Percentiles rank a stretch among this genome's conserved stretches.
phyloP scores from a whole-genome alignment of 92 coral and sea anemone species.

The Bergia sp. region DNA sequence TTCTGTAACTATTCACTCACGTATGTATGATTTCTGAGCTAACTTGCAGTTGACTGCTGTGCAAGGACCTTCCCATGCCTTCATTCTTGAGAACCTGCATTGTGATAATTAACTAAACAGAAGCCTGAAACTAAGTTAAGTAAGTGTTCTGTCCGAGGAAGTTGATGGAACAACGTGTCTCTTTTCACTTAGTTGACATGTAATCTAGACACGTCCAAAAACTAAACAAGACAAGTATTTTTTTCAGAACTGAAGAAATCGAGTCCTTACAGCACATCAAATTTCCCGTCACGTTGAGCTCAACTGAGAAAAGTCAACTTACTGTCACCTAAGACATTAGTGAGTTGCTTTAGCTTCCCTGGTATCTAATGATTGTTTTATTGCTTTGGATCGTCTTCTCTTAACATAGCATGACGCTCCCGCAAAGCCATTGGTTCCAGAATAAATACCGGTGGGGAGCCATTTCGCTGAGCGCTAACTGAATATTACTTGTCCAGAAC shows the following conservation, averaged over 20 bases:
- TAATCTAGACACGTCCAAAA: too few species aligned
- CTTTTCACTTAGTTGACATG: too few species aligned
- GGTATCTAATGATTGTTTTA: not conserved
- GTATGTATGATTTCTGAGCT: not conserved
- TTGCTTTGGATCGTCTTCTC: not conserved
- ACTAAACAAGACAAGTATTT: not conserved
- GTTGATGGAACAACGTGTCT: too few species aligned
- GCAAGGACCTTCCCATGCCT: not conserved
- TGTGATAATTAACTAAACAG: not conserved
- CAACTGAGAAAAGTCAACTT: not conserved
- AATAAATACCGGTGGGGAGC: slow-evolving; percentile 15
- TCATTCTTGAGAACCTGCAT: not conserved
- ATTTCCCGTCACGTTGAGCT: not conserved
- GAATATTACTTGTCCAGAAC: not conserved
- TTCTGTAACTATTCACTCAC: not conserved
- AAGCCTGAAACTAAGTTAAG: not conserved
- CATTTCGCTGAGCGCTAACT: not conserved
- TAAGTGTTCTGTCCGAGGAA: not conserved
- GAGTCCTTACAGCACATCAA: not conserved
- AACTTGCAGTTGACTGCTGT: not conserved
- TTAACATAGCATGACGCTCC: slow-evolving; percentile 9
- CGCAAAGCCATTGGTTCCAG: not conserved
- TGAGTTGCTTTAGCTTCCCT: not conserved
- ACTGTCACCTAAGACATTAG: not conserved
- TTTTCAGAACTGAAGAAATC: not conserved